phyloP scores from a whole-genome alignment of 2,888 invertebrate genomes.

The Cinara cedri region DNA sequence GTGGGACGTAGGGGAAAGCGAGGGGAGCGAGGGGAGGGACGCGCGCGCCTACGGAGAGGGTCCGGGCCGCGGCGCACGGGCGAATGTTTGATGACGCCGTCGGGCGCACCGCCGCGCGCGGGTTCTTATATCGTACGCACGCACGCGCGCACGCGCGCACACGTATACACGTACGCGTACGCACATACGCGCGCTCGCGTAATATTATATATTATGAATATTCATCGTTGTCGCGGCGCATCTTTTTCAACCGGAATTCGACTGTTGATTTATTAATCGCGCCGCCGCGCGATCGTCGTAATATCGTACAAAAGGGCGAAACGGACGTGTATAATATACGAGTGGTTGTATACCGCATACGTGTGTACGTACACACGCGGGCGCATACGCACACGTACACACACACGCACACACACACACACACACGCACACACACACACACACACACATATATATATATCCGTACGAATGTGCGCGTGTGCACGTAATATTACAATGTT shows the following conservation, averaged over 20 bases:
- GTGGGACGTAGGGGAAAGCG: too few relatives aligned
- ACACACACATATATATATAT: too few relatives aligned
- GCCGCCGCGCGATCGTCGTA: neutral
- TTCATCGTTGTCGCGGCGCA: conserved; percentile 58
- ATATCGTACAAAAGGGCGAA: conserved; percentile 39
- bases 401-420: too few relatives aligned
- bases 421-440: too few relatives aligned
- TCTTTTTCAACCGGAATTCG: conserved; percentile 58
- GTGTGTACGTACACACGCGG: neutral
- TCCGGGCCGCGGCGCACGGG: too few relatives aligned
- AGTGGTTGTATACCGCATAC: too few relatives aligned
- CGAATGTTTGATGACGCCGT: conserved; percentile 53
- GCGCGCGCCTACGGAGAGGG: too few relatives aligned
- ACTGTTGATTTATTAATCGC: conserved; percentile 57
- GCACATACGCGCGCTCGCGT: neutral
- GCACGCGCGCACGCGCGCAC: neutral
- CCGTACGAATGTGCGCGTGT: neutral
- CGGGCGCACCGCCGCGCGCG: neutral
- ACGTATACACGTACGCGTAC: neutral
- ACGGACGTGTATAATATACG: too few relatives aligned
- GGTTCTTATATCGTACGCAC: neutral
- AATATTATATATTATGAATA: conserved; percentile 58
- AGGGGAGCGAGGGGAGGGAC: too few relatives aligned
- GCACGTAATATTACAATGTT: conserved; percentile 6
- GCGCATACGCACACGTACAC: neutral